These are phyloP conservation scores for Magallana angulata DNA, from an alignment of 1,140 invertebrate species.

Conservation along the genomic window DNA sequence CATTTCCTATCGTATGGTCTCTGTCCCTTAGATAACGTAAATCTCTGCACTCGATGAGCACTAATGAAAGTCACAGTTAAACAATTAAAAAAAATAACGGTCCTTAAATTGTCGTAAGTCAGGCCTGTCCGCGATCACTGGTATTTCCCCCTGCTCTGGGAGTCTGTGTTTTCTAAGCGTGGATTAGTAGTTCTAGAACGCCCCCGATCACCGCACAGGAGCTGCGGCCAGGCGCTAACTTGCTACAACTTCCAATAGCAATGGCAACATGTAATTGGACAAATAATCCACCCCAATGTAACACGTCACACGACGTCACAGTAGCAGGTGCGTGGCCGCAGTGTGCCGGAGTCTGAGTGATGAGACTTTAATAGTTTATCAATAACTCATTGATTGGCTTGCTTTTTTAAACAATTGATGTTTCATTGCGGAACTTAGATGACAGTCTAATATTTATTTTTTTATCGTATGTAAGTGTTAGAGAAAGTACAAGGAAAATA, in stretches of 20 bases:
- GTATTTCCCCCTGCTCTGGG: not conserved
- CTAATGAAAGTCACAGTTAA: no score
- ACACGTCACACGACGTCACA: not conserved
- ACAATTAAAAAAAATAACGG: no score
- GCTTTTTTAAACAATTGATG: not conserved
- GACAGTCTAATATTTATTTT: not conserved
- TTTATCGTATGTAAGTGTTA: not conserved
- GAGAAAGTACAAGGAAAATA: not conserved
- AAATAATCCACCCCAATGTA: constrained; percentile 17
- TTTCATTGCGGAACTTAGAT: not conserved
- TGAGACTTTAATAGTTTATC: constrained; percentile 30
- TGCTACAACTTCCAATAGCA: constrained; percentile 17
- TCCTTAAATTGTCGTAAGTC: no score
- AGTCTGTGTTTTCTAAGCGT: not conserved
- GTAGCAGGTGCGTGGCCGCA: not conserved
- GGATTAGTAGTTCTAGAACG: not conserved
- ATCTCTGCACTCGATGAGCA: no score
- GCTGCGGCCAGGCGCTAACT: not conserved
- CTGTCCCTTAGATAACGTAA: not conserved
- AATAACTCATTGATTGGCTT: not conserved
- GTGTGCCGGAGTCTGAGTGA: not conserved
- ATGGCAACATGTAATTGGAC: constrained; percentile 16
- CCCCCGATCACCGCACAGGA: not conserved
- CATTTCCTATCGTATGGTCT: constrained; percentile 16
- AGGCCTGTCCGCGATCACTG: not conserved